These are phyloP conservation scores for Sesamia inferens DNA, from an alignment of 2,888 invertebrate genomes.

Conservation along the genomic window DNA sequence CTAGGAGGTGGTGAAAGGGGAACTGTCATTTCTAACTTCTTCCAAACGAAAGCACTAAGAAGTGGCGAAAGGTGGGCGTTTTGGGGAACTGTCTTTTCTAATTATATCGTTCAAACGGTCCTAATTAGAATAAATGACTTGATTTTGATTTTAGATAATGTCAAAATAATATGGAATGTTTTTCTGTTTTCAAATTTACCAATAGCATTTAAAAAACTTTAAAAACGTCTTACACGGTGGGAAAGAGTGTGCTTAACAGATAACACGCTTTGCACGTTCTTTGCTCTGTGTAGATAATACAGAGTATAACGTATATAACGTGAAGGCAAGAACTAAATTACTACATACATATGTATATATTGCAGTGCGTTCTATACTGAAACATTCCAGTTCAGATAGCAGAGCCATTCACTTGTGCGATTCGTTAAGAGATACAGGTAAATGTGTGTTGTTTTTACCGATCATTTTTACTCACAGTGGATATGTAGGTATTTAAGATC, in stretches of 20 bases:
- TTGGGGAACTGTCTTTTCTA: no score
- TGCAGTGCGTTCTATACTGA: slow-evolving; percentile 31
- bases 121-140: no score
- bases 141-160: no score
- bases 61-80: no score
- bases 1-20: no score
- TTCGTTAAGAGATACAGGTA: slow-evolving; percentile 40
- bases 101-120: no score
- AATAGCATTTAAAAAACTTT: background rate
- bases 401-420: slow-evolving; percentile 36
- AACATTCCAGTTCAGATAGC: slow-evolving; percentile 49
- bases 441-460: slow-evolving; percentile 21
- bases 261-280: slow-evolving; percentile 8
- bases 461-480: background rate
- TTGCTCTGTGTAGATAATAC: slow-evolving; percentile 33
- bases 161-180: no score
- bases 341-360: slow-evolving; percentile 60
- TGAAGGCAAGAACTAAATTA: slow-evolving; percentile 31
- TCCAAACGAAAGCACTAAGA: no score
- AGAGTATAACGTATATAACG: background rate
- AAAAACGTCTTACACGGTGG: background rate
- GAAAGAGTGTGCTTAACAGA: no score
- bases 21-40: no score
- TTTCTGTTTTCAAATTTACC: no score
- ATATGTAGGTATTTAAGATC: background rate